Base-by-base conservation (phyloP, 2,797 vertebrate species). In the Sebastes trivittatus region DNA sequence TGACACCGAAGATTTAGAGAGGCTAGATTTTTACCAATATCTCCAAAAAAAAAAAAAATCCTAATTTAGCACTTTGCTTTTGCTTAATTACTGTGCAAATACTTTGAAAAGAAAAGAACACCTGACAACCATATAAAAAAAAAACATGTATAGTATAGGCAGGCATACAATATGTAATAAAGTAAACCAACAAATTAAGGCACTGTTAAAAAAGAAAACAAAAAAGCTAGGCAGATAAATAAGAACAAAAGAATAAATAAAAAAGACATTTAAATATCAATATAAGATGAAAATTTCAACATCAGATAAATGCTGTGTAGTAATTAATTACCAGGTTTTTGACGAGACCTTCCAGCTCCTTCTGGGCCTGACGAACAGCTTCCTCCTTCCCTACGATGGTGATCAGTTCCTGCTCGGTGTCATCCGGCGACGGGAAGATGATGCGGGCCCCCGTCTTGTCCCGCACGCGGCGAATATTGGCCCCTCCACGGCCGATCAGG, bases 361-460 rank as follows among this genome's bases (percentile, higher is more conserved):
- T 96, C 92, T 96, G 95, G 2, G 96, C 95, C 22, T 92, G 92
- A 62, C 87, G 93, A 0, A 97, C 95, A 0, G 96, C 94, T 18
- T 96, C 95, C 80, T 97, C 95, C 56, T 94, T 95, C 65, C 96
- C 96, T 16, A 96, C 93, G 2, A 97, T 96, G 76, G 96, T 97
- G 92, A 97, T 95, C 73, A 96, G 86, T 63, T 97, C 96, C 90
- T 96, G 96, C 88, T 96, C 94, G 0, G 89, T 90, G 63, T 97
- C 95, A 1, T 96, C 95, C 0, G 93, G 86, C 0, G 95, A 93
- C 1, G 96, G 96, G 86, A 97, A 97, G 85, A 97, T 95, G 85
- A 96, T 94, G 13, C 94, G 92, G 1, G 94, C 96, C 6, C 96
- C 96, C 0, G 96, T 97, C 49, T 88, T 91, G 88, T 96, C 95